Evolutionary conservation across 2,888 invertebrate species (phyloP).

Genomic region (Clusia tigrina): DNA sequence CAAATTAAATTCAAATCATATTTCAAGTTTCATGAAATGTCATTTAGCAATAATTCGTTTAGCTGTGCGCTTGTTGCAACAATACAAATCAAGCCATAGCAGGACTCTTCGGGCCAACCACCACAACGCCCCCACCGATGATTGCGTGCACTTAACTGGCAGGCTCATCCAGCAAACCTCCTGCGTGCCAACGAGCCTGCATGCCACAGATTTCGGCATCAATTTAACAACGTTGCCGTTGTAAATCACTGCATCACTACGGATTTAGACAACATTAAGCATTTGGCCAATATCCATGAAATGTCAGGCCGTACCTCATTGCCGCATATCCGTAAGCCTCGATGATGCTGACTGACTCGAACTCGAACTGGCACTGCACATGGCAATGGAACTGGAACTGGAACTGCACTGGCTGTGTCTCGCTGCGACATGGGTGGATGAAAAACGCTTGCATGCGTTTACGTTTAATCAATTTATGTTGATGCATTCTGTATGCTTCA

Average conservation of each 20-base stretch:
- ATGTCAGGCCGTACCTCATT: conserved; percentile 6
- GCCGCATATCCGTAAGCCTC: too few relatives aligned
- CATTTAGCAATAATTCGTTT: conserved; percentile 42
- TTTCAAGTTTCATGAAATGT: conserved; percentile 36
- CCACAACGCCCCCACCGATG: background rate
- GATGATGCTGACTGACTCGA: background rate
- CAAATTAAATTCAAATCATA: conserved; percentile 41
- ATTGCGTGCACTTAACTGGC: background rate
- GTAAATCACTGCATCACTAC: conserved; percentile 9
- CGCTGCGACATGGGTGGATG: background rate
- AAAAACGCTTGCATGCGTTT: background rate
- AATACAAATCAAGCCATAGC: background rate
- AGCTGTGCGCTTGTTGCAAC: too few relatives aligned
- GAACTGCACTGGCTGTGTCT: background rate
- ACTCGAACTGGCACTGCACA: background rate
- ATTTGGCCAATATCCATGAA: conserved; percentile 36
- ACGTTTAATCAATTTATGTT: conserved; percentile 34
- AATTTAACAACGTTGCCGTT: conserved; percentile 6
- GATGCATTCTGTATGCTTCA: conserved; percentile 7
- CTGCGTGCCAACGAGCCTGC: too few relatives aligned
- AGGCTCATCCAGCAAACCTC: too few relatives aligned
- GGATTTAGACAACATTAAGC: conserved; percentile 40
- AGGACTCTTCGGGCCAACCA: background rate
- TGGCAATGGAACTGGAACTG: background rate
- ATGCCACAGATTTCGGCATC: conserved; percentile 1